Conservation (phyloP, 2,888 invertebrate species). For the Spodoptera exigua region DNA sequence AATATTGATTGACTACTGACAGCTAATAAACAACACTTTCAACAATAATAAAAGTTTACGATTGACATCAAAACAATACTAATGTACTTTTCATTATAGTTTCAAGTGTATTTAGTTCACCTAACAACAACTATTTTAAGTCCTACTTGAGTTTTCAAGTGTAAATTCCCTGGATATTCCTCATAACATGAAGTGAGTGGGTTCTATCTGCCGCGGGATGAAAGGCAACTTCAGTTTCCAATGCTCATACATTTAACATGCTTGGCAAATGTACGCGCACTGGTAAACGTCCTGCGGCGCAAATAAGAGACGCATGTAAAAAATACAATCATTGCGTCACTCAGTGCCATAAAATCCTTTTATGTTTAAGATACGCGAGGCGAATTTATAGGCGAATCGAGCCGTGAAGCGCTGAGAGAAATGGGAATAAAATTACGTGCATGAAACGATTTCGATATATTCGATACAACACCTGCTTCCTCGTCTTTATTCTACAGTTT, state of each 20-base stretch:
- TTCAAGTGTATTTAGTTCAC: too few relatives aligned
- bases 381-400: conserved; percentile 36
- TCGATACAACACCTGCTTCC: conserved; percentile 27
- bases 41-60: not conserved
- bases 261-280: conserved; percentile 1
- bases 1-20: conserved; percentile 42
- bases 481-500: not conserved
- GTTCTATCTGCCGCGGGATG: not conserved
- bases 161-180: not conserved
- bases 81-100: too few relatives aligned
- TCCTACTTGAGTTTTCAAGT: not conserved
- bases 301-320: conserved; percentile 6
- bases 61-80: conserved; percentile 1
- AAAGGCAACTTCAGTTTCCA: not conserved
- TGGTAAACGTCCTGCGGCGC: conserved; percentile 9
- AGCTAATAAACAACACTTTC: not conserved
- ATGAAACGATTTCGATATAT: conserved; percentile 14
- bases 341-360: conserved; percentile 36
- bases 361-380: conserved; percentile 43
- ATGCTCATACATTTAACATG: not conserved
- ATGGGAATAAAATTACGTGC: conserved; percentile 33
- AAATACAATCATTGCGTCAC: conserved; percentile 32
- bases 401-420: conserved; percentile 19
- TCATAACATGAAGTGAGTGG: too few relatives aligned
- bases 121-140: too few relatives aligned